Conservation (phyloP, 2,888 invertebrate species). For the Archips xylosteana region DNA sequence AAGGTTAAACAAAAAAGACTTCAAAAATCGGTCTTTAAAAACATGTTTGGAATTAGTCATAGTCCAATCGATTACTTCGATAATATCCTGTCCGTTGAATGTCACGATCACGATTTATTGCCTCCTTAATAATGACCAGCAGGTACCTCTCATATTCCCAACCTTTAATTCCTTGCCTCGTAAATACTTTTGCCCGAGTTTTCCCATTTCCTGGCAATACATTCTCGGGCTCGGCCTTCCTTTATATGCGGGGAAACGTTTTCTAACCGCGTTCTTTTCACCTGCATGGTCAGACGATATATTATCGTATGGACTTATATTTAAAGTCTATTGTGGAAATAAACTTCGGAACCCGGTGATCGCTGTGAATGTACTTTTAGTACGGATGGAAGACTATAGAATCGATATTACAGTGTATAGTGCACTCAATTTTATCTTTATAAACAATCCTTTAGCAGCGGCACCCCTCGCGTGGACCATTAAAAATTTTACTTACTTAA, state of each 20-base stretch:
- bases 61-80: background rate
- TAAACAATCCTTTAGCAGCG: too few relatives aligned
- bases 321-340: slow-evolving; percentile 32
- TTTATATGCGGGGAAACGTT: slow-evolving; percentile 40
- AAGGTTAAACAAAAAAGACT: background rate
- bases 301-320: slow-evolving; percentile 28
- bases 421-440: background rate
- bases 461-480: too few relatives aligned
- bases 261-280: slow-evolving; percentile 36
- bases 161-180: slow-evolving; percentile 33
- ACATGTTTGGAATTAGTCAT: background rate
- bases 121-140: slow-evolving; percentile 8
- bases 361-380: background rate
- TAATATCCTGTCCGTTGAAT: background rate
- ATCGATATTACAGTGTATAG: background rate
- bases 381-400: background rate
- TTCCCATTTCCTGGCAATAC: slow-evolving; percentile 41
- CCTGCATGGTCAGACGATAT: slow-evolving; percentile 31
- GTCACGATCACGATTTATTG: slow-evolving; percentile 13
- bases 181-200: slow-evolving; percentile 38
- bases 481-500: too few relatives aligned
- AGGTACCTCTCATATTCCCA: slow-evolving; percentile 22
- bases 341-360: background rate
- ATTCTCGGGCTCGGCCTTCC: slow-evolving; percentile 30
- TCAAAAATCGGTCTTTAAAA: background rate